A percentile compares a stretch with the other conserved stretches of the same genome.
Evolutionary conservation across 92 coral and sea anemone genomes (phyloP).

Genomic region (Parazoanthus atlanticus): DNA sequence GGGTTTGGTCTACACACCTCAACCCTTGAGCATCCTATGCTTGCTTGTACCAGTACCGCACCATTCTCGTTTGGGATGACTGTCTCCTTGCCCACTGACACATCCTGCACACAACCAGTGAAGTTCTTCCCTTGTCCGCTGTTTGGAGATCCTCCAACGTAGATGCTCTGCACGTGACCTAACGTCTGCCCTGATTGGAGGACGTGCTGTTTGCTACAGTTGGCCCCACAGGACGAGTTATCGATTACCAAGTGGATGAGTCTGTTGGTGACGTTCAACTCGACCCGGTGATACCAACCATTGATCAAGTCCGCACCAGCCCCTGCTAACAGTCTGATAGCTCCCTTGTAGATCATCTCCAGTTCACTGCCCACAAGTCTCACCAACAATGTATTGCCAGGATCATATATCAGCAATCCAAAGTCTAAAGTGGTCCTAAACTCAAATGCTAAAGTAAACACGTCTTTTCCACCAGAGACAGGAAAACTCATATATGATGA

Average conservation of each 20-base stretch:
- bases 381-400: constrained; percentile 53
- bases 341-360: constrained; percentile 45
- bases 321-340: constrained; percentile 50
- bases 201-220: constrained; percentile 20
- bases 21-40: constrained; percentile 75
- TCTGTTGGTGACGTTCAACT: constrained; percentile 53
- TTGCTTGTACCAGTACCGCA: constrained; percentile 48
- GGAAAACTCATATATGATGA: constrained; percentile 73
- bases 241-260: constrained; percentile 55
- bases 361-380: constrained; percentile 58
- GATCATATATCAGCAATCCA: constrained; percentile 73
- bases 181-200: constrained; percentile 44
- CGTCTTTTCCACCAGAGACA: constrained; percentile 31
- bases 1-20: constrained; percentile 82
- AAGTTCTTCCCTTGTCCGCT: constrained; percentile 47
- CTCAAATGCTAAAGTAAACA: constrained; percentile 71
- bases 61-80: constrained; percentile 68
- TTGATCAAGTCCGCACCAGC: constrained; percentile 57
- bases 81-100: constrained; percentile 61
- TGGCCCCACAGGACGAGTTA: constrained; percentile 72
- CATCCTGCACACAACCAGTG: constrained; percentile 89
- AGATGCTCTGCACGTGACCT: constrained; percentile 42
- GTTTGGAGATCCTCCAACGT: constrained; percentile 71
- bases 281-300: constrained; percentile 71
- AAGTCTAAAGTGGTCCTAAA: constrained; percentile 77